Percentiles rank a stretch among this genome's conserved stretches.
Conservation (phyloP, 1,140 invertebrate species). For the Heliconius himera region DNA sequence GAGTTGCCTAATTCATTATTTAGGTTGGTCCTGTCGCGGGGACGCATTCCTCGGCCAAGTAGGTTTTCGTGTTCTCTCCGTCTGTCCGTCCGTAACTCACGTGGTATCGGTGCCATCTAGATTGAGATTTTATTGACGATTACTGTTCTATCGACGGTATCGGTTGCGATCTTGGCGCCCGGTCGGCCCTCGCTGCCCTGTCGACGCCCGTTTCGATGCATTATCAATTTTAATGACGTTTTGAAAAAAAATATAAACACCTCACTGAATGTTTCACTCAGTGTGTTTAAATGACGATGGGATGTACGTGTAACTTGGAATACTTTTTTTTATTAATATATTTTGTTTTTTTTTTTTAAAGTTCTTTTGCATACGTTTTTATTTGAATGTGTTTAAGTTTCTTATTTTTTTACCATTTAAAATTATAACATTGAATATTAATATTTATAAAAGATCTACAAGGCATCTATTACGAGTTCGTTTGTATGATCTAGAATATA, state of each 20-base stretch:
- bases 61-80: slow-evolving; percentile 78
- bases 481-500: no score
- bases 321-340: neutral
- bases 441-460: no score
- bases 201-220: slow-evolving; percentile 41
- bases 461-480: no score
- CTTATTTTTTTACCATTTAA: no score
- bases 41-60: slow-evolving; percentile 75
- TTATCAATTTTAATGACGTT: slow-evolving; percentile 41
- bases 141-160: slow-evolving; percentile 78
- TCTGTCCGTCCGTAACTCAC: slow-evolving; percentile 78
- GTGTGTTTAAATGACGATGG: neutral
- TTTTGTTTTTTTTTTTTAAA: neutral
- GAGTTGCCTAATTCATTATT: slow-evolving; percentile 70
- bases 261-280: slow-evolving; percentile 26
- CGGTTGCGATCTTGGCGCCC: slow-evolving; percentile 80
- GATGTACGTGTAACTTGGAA: neutral
- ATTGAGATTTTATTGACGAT: slow-evolving; percentile 82
- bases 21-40: slow-evolving; percentile 71
- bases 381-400: neutral
- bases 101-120: slow-evolving; percentile 79
- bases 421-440: no score
- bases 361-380: neutral
- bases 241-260: slow-evolving; percentile 28
- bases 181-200: slow-evolving; percentile 48